Conservation (phyloP, 1,140 invertebrate species). For the Mya arenaria region DNA sequence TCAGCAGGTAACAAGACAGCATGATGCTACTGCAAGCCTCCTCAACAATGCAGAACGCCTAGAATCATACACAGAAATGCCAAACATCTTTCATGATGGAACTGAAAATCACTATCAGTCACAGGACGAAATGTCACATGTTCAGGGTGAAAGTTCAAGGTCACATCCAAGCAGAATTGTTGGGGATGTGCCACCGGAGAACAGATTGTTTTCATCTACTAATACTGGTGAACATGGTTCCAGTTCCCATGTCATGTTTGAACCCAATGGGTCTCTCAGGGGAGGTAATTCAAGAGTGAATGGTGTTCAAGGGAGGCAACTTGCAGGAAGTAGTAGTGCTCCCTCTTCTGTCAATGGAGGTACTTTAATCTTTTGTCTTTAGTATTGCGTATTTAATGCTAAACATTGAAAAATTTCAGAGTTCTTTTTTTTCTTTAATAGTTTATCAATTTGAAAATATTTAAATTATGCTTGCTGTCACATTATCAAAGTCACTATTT, state of each 20-base stretch:
- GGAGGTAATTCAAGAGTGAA: slow-evolving; percentile 14
- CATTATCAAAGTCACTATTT: no score
- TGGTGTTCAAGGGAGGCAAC: slow-evolving; percentile 12
- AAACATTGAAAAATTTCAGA: no score
- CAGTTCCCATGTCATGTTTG: slow-evolving; percentile 40
- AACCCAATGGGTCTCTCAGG: not conserved
- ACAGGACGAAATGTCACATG: not conserved
- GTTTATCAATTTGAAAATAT: no score
- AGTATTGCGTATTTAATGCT: no score
- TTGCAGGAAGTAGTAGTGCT: slow-evolving; percentile 6
- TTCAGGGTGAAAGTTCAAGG: slow-evolving; percentile 19
- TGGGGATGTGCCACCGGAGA: slow-evolving; percentile 30
- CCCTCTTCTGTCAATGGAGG: slow-evolving; percentile 22
- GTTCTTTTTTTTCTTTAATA: no score
- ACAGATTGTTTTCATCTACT: slow-evolving; percentile 36
- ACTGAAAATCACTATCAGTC: slow-evolving; percentile 12
- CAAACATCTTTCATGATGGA: not conserved
- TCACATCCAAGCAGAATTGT: not conserved
- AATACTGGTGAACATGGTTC: not conserved
- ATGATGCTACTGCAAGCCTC: slow-evolving; percentile 23
- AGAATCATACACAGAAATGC: slow-evolving; percentile 21
- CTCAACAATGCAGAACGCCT: slow-evolving; percentile 37
- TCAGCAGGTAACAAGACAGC: not conserved
- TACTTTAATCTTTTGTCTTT: not conserved
- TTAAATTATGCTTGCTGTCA: no score